phyloP scores from a whole-genome alignment of 2,113 vertebrate genomes.

The Lucifuga dentata region DNA sequence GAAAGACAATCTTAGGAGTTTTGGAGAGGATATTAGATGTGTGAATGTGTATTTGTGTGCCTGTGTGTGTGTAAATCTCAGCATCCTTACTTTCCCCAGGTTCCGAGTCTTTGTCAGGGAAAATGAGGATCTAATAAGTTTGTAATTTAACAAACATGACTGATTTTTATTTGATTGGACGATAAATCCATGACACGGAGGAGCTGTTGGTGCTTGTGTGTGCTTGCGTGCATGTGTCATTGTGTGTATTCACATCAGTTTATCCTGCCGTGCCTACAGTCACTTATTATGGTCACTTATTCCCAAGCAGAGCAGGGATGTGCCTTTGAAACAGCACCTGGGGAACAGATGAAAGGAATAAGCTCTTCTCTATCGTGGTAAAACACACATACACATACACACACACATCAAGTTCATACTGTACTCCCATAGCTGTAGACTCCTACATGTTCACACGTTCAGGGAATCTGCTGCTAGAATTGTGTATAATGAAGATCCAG shows the following conservation, averaged over 20 bases:
- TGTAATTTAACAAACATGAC: slow-evolving; percentile 3
- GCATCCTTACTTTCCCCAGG: slow-evolving; percentile 65
- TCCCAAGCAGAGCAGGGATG: slow-evolving; percentile 63
- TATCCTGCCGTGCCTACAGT: slow-evolving; percentile 70
- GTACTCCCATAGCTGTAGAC: too few relatives aligned
- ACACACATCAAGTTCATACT: slow-evolving; percentile 6
- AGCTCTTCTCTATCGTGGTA: slow-evolving; percentile 39
- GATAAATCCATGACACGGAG: background rate
- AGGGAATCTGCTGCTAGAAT: background rate
- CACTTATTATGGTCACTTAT: slow-evolving; percentile 67
- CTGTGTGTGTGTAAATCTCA: slow-evolving; percentile 1
- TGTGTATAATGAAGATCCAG: background rate
- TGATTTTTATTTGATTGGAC: background rate
- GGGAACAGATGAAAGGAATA: slow-evolving; percentile 50
- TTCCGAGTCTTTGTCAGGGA: slow-evolving; percentile 37
- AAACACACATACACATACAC: slow-evolving; percentile 5
- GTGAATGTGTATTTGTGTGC: background rate
- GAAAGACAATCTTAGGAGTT: slow-evolving; percentile 69
- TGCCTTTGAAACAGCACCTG: slow-evolving; percentile 75
- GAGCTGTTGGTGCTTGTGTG: slow-evolving; percentile 23
- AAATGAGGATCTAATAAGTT: slow-evolving; percentile 13
- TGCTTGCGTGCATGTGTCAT: slow-evolving; percentile 24
- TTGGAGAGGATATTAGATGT: slow-evolving; percentile 37
- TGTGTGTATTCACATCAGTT: slow-evolving; percentile 63
- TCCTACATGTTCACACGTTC: background rate